Evolutionary conservation across 2,888 invertebrate species (phyloP), one percentile per base, ranked within the genome.

Genomic region (Hirtodrosophila confusa): DNA sequence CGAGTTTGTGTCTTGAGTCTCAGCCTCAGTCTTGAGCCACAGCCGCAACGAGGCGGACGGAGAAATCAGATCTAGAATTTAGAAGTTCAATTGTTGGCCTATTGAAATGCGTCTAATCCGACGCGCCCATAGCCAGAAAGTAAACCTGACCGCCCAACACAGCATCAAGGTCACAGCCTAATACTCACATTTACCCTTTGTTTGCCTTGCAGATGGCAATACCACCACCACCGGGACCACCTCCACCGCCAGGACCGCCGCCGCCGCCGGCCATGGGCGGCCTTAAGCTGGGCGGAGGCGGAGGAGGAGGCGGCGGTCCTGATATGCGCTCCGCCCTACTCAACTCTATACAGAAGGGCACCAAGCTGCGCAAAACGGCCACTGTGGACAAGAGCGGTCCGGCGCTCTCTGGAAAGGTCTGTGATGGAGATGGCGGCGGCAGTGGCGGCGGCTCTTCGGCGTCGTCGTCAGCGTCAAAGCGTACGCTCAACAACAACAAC

Each of bases 351-450:
- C 94, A 97, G 83, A 95, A 95, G 90, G 98, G 97, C 60, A 92
- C 95, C 51, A 94, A 94, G 85, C 92, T 98, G 75, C 97, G 96
- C 91, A 97, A 97, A 92, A 93, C 97, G 54, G 95, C 95, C 0
- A 97, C 97, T n/a, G 95, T 96, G 85, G 98, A 98, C 90, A 96
- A 97, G 92, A 98, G 98, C 93, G 95, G 94, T 51, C 98, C 98
- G 0, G 90, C 93, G 49, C 92, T 97, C 76, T 92, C 94, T 79
- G 96, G 97, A 92, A 78, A 78, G 8, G 70, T 84, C 0, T 80
- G 80, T 17, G 83, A 74, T 9, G 61, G 50, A 0, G 72, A 67
- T 11, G 58, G 50, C 4, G 68, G 41, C 4, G 3, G 3, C 27
- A 7, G 31, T 1, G 2, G 9, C 9, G 31, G 31, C 2, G 31